These are phyloP conservation scores for Emberiza fucata DNA, from an alignment of 2,113 vertebrate genomes.

Conservation along the genomic window DNA sequence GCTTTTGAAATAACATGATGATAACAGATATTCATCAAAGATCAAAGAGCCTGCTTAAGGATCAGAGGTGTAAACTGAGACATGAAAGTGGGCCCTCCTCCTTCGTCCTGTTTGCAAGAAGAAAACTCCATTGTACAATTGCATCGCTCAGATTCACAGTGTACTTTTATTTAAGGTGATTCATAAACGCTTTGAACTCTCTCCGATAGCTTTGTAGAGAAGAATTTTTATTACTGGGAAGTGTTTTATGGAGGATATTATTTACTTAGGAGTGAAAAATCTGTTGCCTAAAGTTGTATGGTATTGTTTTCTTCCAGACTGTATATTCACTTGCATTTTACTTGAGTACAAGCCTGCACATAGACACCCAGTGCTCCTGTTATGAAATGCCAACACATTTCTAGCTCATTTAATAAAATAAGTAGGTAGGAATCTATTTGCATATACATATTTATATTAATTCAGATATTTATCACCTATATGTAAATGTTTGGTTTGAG, in stretches of 20 bases:
- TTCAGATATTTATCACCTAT: conserved; percentile 46
- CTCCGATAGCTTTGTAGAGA: neutral
- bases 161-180: neutral
- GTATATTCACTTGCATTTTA: neutral
- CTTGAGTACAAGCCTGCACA: neutral
- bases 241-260: conserved; percentile 5
- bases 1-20: neutral
- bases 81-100: neutral
- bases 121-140: neutral
- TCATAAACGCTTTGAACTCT: conserved; percentile 34
- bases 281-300: conserved; percentile 12
- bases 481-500: conserved; percentile 45
- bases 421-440: neutral
- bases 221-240: conserved; percentile 35
- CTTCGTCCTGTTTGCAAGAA: neutral
- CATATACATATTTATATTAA: neutral
- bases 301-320: neutral
- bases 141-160: neutral
- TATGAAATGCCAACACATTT: neutral
- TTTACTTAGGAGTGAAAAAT: conserved; percentile 17
- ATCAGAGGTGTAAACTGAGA: neutral
- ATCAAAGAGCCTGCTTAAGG: neutral
- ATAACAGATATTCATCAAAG: neutral
- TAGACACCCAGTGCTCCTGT: neutral
- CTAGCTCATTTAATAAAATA: neutral